phyloP scores from a whole-genome alignment of 2,113 vertebrate genomes.

The Pheucticus melanocephalus region DNA sequence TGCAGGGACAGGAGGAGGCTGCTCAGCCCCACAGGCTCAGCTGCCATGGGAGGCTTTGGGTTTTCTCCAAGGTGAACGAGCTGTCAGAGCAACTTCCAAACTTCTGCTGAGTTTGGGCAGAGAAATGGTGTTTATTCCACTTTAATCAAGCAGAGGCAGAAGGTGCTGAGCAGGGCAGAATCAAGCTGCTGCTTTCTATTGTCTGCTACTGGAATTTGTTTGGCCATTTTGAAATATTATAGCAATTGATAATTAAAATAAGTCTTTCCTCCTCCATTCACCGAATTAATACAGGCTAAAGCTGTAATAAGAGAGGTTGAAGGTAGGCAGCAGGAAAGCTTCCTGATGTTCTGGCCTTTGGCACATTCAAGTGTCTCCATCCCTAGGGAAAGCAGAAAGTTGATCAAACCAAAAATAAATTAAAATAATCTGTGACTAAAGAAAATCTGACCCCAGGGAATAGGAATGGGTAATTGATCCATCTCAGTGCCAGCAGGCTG shows the following conservation, averaged over 20 bases:
- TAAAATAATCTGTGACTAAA: neutral
- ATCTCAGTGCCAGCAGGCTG: neutral
- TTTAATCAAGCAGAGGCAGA: neutral
- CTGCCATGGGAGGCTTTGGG: neutral
- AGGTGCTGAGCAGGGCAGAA: neutral
- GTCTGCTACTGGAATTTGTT: neutral
- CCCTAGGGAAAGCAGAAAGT: neutral
- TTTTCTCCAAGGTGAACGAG: fast-evolving
- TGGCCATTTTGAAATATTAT: neutral
- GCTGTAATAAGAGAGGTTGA: neutral
- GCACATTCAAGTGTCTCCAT: fast-evolving
- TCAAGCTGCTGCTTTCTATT: neutral
- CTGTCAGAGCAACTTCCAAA: neutral
- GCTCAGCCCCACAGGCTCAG: neutral
- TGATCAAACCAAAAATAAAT: neutral
- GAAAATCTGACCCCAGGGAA: neutral
- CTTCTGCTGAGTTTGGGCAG: fast-evolving
- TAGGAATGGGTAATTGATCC: neutral
- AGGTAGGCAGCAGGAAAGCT: neutral
- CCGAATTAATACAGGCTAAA: neutral
- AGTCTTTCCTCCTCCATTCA: neutral
- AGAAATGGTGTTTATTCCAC: neutral
- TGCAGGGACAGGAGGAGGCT: neutral
- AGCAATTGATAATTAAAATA: no score
- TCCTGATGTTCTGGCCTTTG: neutral